Conservation (phyloP, 2,113 vertebrate genomes). For the Xiphias gladius region DNA sequence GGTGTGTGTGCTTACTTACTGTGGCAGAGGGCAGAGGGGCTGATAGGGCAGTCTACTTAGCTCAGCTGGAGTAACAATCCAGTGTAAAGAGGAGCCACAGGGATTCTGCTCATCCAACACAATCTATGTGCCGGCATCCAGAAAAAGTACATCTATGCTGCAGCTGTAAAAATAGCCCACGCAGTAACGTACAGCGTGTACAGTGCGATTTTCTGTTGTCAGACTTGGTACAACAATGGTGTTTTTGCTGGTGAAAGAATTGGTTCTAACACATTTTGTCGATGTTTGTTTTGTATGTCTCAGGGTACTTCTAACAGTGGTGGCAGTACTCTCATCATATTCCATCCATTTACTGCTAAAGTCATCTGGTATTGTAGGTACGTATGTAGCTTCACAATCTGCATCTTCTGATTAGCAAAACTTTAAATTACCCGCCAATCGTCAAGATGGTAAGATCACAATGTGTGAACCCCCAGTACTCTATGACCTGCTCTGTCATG, state of each 20-base stretch:
- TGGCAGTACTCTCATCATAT: slow-evolving; percentile 94
- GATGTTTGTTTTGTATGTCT: slow-evolving; percentile 33
- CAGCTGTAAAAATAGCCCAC: slow-evolving; percentile 69
- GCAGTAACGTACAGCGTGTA: neutral
- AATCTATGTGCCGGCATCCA: slow-evolving; percentile 25
- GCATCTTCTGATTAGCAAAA: neutral
- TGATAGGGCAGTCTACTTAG: slow-evolving; percentile 22
- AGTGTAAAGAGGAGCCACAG: slow-evolving; percentile 42
- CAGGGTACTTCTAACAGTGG: slow-evolving; percentile 92
- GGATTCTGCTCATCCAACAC: slow-evolving; percentile 33
- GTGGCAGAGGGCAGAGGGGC: slow-evolving; percentile 48
- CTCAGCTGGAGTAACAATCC: slow-evolving; percentile 66
- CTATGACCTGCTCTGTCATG: no score
- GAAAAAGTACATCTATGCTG: slow-evolving; percentile 7
- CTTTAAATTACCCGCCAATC: neutral
- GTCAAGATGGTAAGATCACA: neutral
- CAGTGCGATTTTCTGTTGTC: neutral
- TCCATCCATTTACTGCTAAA: slow-evolving; percentile 98
- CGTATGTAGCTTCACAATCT: slow-evolving; percentile 50
- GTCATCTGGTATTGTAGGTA: slow-evolving; percentile 96
- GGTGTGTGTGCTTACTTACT: slow-evolving; percentile 20
- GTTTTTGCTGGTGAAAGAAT: slow-evolving; percentile 6
- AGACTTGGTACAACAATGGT: neutral
- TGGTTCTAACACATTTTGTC: neutral
- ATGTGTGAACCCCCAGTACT: neutral